Evolutionary conservation across 1,140 invertebrate genomes (phyloP).

Genomic region (Atta cephalotes): DNA sequence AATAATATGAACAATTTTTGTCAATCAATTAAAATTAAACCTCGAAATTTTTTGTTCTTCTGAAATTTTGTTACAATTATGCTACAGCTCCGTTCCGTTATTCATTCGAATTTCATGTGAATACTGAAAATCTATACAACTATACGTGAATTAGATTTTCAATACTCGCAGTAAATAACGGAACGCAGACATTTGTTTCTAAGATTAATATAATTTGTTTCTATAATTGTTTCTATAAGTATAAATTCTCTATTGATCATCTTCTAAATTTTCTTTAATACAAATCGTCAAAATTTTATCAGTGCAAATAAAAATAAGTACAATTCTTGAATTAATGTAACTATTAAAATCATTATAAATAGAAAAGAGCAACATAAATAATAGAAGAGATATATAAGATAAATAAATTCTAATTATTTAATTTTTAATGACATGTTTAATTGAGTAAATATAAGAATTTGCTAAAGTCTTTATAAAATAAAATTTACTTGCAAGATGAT

Average conservation of each 20-base stretch:
- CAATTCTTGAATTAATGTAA: neutral
- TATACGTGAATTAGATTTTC: too few relatives aligned
- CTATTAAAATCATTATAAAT: neutral
- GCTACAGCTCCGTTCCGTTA: too few relatives aligned
- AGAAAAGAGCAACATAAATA: neutral
- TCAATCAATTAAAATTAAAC: too few relatives aligned
- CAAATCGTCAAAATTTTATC: neutral
- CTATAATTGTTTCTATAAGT: too few relatives aligned
- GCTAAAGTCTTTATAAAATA: neutral
- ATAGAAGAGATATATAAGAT: neutral
- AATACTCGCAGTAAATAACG: too few relatives aligned
- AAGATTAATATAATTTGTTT: too few relatives aligned
- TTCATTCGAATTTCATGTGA: too few relatives aligned
- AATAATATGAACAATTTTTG: too few relatives aligned
- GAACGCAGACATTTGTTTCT: too few relatives aligned
- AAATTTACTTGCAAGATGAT: neutral
- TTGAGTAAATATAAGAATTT: neutral
- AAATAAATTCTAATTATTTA: neutral
- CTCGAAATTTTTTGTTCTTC: too few relatives aligned
- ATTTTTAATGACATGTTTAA: neutral
- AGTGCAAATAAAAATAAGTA: neutral
- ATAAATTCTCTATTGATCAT: neutral
- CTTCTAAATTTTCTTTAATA: neutral
- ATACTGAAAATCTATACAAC: too few relatives aligned
- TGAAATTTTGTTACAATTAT: too few relatives aligned